Base-by-base conservation (phyloP, 1,140 invertebrate species). In the Luehdorfia chinensis region DNA sequence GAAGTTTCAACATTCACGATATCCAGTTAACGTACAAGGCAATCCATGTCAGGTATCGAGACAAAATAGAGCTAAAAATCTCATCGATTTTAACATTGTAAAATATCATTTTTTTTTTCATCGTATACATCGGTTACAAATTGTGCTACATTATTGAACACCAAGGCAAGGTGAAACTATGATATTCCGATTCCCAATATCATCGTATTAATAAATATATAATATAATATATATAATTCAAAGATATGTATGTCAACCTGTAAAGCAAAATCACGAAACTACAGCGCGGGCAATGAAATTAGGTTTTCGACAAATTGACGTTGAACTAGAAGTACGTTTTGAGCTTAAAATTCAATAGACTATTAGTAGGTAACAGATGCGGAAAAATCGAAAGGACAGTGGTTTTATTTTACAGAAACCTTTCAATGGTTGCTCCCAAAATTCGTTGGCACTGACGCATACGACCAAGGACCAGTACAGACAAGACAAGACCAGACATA, bases 101-200 rank as follows among this genome's bases (percentile, higher is more conserved):
- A 83, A 86, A 86, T 86, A 86, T 80, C 59, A 77, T 83, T 80
- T 74, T 74, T 80, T 74, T 75, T 63, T 68, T 77, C 46, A 65
- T 85, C 83, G 83, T 86, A 86, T 86, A 86, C 83, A 80, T 86
- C 63, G 83, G 79, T 86, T 86, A 77, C 83, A 80, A 75, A 75
- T 85, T 86, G 83, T 86, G 83, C 83, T 84, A 81, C 69, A 65
- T 66, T 75, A 77, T 47, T 76, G 75, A 83, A 85, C 81, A 85
- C 79, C 72, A 85, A 84, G 79, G 81, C 81, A 83, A 77, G 73
- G 78, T 83, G 75, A 83, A 66, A 66, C 63, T 73, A 80, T 66
- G 63, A 75, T 75, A 78, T 72, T 37, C 53, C 52, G 53, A 54
- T 50, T 61, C 55, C 59, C 59, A 65, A 71, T 68, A 63, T 56